Conservation (phyloP, 1,140 invertebrate species). For the Chionoecetes opilio region DNA sequence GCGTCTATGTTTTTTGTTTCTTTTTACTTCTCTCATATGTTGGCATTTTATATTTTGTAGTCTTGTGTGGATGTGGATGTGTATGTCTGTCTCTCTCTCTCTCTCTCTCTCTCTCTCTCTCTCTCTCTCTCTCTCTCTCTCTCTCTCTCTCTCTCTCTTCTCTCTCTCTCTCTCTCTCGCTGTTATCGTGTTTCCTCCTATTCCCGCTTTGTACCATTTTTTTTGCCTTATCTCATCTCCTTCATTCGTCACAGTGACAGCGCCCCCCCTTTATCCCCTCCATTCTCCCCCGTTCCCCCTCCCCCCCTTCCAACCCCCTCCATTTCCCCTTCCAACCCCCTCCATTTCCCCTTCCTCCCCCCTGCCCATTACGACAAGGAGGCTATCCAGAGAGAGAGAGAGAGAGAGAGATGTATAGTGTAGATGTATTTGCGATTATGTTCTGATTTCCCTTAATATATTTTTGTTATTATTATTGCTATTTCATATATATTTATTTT, state of each 20-base stretch:
- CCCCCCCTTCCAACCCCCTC: too few species aligned
- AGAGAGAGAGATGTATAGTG: neutral
- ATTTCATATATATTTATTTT: neutral
- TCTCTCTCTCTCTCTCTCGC: neutral
- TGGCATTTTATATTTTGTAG: constrained; percentile 17
- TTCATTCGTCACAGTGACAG: neutral
- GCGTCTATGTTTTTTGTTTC: neutral
- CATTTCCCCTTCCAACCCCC: too few species aligned
- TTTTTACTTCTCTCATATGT: neutral
- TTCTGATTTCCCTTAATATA: neutral
- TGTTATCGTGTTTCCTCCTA: neutral
- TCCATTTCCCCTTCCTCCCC: too few species aligned
- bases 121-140: constrained; percentile 29
- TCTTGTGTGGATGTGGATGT: neutral
- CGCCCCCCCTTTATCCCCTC: too few species aligned
- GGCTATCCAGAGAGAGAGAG: neutral
- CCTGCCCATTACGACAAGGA: neutral
- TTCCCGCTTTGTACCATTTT: neutral
- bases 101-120: neutral
- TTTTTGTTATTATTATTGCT: neutral
- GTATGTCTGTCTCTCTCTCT: neutral
- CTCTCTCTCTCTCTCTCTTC: neutral
- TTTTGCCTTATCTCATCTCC: neutral
- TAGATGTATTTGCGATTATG: neutral
- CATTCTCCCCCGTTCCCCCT: neutral